Conservation (phyloP, 2,888 invertebrate genomes). For the Sphaeridia pumilis region DNA sequence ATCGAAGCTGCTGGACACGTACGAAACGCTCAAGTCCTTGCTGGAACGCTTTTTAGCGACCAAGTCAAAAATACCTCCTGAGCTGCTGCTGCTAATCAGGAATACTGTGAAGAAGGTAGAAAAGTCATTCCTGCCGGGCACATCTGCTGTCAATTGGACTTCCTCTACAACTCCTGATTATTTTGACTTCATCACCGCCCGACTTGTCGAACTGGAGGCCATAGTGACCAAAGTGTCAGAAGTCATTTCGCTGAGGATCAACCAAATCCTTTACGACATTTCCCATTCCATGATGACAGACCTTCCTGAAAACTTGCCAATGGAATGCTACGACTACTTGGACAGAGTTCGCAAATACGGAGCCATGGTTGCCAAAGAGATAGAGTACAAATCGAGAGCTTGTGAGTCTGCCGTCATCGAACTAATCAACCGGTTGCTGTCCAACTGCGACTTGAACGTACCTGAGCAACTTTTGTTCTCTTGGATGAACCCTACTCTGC, state of each 20-base stretch:
- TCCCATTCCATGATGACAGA: constrained; percentile 31
- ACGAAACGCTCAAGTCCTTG: constrained; percentile 50
- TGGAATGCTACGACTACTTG: constrained; percentile 25
- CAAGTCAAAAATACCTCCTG: constrained; percentile 26
- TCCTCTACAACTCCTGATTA: constrained; percentile 55
- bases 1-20: constrained; percentile 53
- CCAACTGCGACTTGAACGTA: constrained; percentile 49
- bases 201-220: constrained; percentile 30
- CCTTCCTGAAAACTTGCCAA: constrained; percentile 27
- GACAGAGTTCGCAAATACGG: constrained; percentile 26
- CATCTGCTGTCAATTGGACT: constrained; percentile 69
- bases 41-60: constrained; percentile 43
- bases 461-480: constrained; percentile 50
- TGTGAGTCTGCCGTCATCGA: constrained; percentile 66
- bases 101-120: constrained; percentile 44
- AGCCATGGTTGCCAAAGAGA: constrained; percentile 24
- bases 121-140: constrained; percentile 58
- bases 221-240: constrained; percentile 27
- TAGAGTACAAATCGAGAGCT: constrained; percentile 38
- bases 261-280: constrained; percentile 28
- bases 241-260: constrained; percentile 26
- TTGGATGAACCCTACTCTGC: constrained; percentile 49
- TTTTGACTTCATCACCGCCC: constrained; percentile 28
- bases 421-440: constrained; percentile 62
- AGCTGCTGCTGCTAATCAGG: constrained; percentile 27